A percentile compares a stretch with the other conserved stretches of the same genome.
These are phyloP conservation scores for Lycaon pictus DNA, from an alignment of 2,113 vertebrate species.

Conservation along the genomic window DNA sequence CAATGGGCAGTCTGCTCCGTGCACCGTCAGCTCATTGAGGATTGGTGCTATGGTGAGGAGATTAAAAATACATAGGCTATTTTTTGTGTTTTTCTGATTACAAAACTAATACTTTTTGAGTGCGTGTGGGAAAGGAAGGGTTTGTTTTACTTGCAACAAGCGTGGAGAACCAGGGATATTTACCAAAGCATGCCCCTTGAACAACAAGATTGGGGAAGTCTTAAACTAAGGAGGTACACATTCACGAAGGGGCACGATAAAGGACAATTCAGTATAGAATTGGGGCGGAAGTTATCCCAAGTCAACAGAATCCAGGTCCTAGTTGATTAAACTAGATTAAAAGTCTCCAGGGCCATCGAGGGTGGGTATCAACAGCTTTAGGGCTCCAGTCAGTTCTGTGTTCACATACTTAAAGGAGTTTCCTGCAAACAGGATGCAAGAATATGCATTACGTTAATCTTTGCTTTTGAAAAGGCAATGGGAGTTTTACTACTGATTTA, in stretches of 20 bases:
- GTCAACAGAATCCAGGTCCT: background rate
- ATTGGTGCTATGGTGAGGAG: background rate
- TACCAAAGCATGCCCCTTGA: background rate
- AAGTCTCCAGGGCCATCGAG: background rate
- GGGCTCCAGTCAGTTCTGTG: background rate
- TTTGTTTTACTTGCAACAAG: background rate
- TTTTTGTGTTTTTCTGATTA: background rate
- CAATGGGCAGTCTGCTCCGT: background rate
- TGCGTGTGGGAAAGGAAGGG: background rate
- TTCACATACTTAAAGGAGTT: background rate
- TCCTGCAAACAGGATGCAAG: background rate
- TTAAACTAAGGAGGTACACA: background rate
- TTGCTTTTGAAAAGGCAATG: background rate
- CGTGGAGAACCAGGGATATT: background rate
- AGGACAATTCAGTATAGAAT: background rate
- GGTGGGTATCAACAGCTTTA: background rate
- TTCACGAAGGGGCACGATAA: background rate
- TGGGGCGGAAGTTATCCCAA: background rate
- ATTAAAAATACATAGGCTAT: background rate
- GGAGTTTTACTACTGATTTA: background rate
- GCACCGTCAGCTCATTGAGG: background rate
- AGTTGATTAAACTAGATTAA: background rate
- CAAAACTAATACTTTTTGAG: background rate
- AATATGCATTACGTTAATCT: background rate
- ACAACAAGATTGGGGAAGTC: background rate